Conservation (phyloP, 1,140 invertebrate species). For the Leptopilina boulardi region DNA sequence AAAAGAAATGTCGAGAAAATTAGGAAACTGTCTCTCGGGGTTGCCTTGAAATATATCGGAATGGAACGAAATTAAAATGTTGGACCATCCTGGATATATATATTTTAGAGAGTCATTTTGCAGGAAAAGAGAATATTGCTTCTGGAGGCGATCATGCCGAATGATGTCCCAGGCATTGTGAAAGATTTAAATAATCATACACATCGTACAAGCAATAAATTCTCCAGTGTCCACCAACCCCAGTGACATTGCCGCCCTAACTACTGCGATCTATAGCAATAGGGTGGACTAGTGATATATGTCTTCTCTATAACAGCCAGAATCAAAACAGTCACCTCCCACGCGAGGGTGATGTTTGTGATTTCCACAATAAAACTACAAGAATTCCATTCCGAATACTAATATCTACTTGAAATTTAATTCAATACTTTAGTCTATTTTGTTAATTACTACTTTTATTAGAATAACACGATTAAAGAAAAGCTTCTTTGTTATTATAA, state of each 20-base stretch:
- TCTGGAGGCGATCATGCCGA: conserved; percentile 33
- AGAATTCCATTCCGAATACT: not conserved
- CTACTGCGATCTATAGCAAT: conserved; percentile 62
- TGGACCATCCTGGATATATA: not conserved
- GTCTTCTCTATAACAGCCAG: conserved; percentile 69
- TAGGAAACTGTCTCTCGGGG: too few relatives aligned
- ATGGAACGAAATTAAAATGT: not conserved
- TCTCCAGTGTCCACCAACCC: conserved; percentile 49
- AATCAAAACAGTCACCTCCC: conserved; percentile 66
- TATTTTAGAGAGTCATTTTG: not conserved
- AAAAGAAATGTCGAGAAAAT: too few relatives aligned
- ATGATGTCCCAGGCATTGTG: conserved; percentile 39
- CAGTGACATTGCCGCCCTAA: conserved; percentile 57
- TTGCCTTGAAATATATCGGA: too few relatives aligned
- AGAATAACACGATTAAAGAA: too few relatives aligned
- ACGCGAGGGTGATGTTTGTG: conserved; percentile 50
- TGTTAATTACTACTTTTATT: not conserved
- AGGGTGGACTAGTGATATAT: conserved; percentile 67
- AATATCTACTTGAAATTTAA: conserved; percentile 10
- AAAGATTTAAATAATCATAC: conserved; percentile 59
- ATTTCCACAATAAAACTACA: conserved; percentile 46
- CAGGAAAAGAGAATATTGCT: conserved; percentile 23
- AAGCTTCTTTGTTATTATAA: too few relatives aligned
- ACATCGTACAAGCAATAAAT: not conserved
- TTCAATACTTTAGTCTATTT: not conserved